Conservation (phyloP, 2,888 invertebrate species). For the Euplexia lucipara region DNA sequence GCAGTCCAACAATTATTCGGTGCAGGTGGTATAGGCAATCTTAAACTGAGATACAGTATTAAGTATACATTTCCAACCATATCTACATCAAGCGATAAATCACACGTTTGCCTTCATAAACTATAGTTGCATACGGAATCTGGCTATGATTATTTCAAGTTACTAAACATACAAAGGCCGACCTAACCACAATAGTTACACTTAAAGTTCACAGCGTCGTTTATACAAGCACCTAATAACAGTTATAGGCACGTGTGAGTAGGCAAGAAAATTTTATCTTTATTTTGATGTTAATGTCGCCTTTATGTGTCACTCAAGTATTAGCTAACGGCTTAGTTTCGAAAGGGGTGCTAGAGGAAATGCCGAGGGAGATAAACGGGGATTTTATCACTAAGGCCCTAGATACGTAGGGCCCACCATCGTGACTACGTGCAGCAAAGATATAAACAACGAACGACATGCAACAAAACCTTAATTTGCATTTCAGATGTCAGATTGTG, state of each 20-base stretch:
- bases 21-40: conserved; percentile 2
- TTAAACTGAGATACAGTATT: background rate
- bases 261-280: conserved; percentile 65
- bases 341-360: conserved; percentile 66
- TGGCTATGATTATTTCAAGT: background rate
- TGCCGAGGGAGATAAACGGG: conserved; percentile 70
- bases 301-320: conserved; percentile 65
- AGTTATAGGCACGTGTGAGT: conserved; percentile 43
- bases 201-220: conserved; percentile 46
- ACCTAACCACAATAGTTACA: conserved; percentile 11
- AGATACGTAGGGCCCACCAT: conserved; percentile 53
- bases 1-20: conserved; percentile 31
- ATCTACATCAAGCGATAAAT: background rate
- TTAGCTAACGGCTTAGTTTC: conserved; percentile 65
- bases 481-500: conserved; percentile 68
- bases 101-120: background rate
- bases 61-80: background rate
- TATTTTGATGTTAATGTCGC: conserved; percentile 66
- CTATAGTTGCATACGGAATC: background rate
- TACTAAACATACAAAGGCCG: background rate
- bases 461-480: conserved; percentile 67
- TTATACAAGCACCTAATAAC: conserved; percentile 56
- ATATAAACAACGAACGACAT: conserved; percentile 48
- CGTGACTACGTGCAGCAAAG: conserved; percentile 10
- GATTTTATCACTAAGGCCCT: conserved; percentile 56